Evolutionary conservation across 2,888 invertebrate species (phyloP).

Genomic region (Lycaena phlaeas): DNA sequence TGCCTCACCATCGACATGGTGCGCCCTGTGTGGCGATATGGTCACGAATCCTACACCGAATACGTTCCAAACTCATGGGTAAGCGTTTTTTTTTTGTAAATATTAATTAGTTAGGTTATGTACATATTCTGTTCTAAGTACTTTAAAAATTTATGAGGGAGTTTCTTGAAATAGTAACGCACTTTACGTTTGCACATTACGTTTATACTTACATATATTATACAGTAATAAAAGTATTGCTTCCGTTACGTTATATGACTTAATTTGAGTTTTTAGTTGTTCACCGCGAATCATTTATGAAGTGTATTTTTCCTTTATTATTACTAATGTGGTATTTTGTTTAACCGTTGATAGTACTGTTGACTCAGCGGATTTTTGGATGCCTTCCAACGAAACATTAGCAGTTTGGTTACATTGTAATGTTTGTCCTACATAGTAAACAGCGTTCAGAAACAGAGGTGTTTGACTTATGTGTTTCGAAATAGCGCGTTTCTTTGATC

Average conservation of each 20-base stretch:
- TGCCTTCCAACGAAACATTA: slow-evolving; percentile 32
- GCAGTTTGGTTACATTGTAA: slow-evolving; percentile 29
- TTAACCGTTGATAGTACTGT: neutral
- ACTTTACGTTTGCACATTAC: no score
- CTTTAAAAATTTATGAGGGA: no score
- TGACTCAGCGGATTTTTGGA: slow-evolving; percentile 27
- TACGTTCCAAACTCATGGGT: neutral
- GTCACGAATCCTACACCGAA: neutral
- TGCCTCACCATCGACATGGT: neutral
- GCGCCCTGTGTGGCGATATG: neutral
- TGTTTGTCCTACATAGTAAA: slow-evolving; percentile 40
- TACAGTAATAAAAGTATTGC: no score
- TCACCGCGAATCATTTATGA: no score
- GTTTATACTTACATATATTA: no score
- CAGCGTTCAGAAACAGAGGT: slow-evolving; percentile 35
- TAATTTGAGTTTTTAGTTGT: no score
- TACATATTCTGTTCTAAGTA: no score
- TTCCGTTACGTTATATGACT: no score
- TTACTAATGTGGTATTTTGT: neutral
- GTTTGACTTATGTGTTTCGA: slow-evolving; percentile 31
- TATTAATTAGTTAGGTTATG: neutral
- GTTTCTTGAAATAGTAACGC: no score
- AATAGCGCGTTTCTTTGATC: slow-evolving; percentile 20
- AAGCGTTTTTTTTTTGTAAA: neutral
- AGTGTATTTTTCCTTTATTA: no score